Base-by-base conservation (phyloP, 1,140 invertebrate species). In the Pogonus chalceus region DNA sequence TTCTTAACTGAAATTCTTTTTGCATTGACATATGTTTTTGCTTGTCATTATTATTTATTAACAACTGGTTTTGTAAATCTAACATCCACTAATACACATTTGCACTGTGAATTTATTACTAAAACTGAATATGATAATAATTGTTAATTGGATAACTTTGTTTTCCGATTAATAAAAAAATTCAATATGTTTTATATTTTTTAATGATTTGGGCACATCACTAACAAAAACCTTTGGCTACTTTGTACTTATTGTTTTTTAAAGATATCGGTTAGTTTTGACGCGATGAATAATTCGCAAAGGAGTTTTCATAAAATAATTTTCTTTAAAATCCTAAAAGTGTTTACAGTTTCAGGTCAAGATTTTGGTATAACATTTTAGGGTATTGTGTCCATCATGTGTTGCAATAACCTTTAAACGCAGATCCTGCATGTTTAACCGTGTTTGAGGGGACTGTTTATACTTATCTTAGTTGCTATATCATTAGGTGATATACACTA, bases 401-500 rank as follows among this genome's bases (percentile, higher is more conserved):
- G 37, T 43, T 43, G 37, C 37, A 43, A 43, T 43, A 10, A 43
- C 37, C 37, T 43, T 43, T 43, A 43, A 43, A 43, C 37, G 37
- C 37, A 43, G 37, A 43, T 43, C 37, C 37, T 43, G 37, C 37
- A 43, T 43, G 37, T 43, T 43, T 9, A 16, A 18, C 18, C 37
- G 18, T 16, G 37, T 10, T 43, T 18, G 7, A 18, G 37, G 37
- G 26, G 3, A 43, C 37, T 7, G 18, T 43, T 12, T 43, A 43
- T 31, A 7, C 4, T 31, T 31, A 31, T 31, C 4, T 14, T 31
- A 31, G 26, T 31, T 31, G 26, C 26, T 4, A 31, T 14, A 31
- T 31, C 26, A 31, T 7, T 31, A 31, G 26, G n/a, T n/a, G n/a
- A n/a, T n/a, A n/a, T n/a, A n/a, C n/a, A n/a, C n/a, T n/a, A n/a